phyloP scores from a whole-genome alignment of 2,113 vertebrate genomes.

The Apodemus sylvaticus region DNA sequence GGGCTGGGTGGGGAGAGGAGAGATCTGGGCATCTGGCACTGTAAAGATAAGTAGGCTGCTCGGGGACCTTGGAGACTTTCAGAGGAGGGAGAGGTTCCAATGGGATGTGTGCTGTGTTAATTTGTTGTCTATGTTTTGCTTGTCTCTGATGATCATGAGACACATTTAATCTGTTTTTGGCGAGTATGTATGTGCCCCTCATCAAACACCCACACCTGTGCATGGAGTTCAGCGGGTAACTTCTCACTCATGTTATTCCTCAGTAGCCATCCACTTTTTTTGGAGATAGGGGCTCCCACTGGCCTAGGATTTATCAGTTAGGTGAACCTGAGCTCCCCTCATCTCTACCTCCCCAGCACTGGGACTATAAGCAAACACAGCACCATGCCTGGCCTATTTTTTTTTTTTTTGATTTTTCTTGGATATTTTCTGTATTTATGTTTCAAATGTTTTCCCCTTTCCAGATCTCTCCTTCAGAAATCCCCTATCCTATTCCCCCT shows the following conservation, averaged over 20 bases:
- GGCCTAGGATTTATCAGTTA: neutral
- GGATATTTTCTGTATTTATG: too few species aligned
- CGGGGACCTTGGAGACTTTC: neutral
- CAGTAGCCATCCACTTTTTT: neutral
- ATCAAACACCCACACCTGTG: neutral
- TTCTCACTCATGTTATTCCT: neutral
- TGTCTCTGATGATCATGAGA: neutral
- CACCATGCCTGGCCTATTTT: neutral
- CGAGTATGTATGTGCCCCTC: neutral
- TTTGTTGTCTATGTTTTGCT: conserved; percentile 17
- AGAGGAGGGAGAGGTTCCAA: neutral
- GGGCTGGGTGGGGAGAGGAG: neutral
- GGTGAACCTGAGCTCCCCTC: neutral
- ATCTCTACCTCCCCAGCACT: neutral
- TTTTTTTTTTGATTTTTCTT: too few species aligned
- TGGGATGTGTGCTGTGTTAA: neutral
- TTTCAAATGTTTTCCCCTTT: too few species aligned
- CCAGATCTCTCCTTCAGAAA: too few species aligned
- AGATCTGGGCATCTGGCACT: neutral
- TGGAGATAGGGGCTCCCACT: neutral
- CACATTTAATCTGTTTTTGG: neutral
- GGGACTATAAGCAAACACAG: neutral
- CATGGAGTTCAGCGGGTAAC: neutral
- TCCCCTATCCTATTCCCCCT: too few species aligned
- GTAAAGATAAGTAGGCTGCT: neutral